A percentile compares a stretch with the other conserved stretches of the same genome.
Evolutionary conservation across 2,888 invertebrate species (phyloP).

Genomic region (Arge pagana): DNA sequence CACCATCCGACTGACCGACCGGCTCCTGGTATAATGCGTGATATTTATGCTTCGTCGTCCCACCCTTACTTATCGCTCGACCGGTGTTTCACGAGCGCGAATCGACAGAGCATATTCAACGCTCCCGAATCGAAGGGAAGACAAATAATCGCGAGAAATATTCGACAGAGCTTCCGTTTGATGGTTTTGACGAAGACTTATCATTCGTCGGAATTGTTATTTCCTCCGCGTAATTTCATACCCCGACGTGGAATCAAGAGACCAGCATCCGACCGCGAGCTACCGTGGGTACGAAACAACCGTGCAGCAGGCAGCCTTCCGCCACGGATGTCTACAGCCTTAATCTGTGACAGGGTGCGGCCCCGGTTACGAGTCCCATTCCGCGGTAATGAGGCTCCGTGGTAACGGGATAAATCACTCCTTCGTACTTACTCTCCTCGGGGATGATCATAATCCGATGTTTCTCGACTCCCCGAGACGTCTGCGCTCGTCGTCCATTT

Average conservation of each 20-base stretch:
- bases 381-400: constrained; percentile 18
- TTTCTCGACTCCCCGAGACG: constrained; percentile 1
- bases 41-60: constrained; percentile 52
- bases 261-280: constrained; percentile 11
- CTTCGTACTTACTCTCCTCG: constrained; percentile 34
- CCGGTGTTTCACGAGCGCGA: neutral
- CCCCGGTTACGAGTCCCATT: constrained; percentile 50
- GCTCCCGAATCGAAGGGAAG: no score
- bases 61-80: constrained; percentile 15
- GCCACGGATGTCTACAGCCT: constrained; percentile 6
- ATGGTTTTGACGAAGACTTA: neutral
- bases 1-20: constrained; percentile 36
- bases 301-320: no score
- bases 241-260: constrained; percentile 17
- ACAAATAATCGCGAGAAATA: no score
- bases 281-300: constrained; percentile 9
- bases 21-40: constrained; percentile 55
- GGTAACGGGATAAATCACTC: constrained; percentile 53
- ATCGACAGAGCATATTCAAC: neutral
- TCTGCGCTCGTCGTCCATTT: no score
- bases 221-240: constrained; percentile 14
- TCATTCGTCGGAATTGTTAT: neutral
- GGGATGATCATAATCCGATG: constrained; percentile 47
- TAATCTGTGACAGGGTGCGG: constrained; percentile 21
- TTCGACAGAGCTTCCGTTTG: neutral